These are phyloP conservation scores for Drosophila rhopaloa DNA, from an alignment of 1,140 invertebrate genomes.

Conservation along the genomic window DNA sequence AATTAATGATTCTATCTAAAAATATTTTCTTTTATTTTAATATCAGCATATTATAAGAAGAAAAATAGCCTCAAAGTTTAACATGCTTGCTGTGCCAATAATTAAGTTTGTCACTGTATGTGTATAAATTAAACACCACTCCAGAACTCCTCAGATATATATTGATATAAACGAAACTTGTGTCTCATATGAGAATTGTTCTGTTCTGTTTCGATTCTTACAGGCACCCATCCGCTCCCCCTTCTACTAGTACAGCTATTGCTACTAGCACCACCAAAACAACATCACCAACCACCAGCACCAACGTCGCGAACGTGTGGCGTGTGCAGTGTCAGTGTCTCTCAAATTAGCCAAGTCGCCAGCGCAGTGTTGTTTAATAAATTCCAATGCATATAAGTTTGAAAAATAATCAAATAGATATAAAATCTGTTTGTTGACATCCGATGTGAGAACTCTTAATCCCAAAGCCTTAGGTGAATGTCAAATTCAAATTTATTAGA, in stretches of 20 bases:
- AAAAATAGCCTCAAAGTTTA: too few relatives aligned
- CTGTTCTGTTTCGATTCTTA: slow-evolving; percentile 78
- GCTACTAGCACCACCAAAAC: slow-evolving; percentile 21
- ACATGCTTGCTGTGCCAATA: too few relatives aligned
- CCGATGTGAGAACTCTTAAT: slow-evolving; percentile 27
- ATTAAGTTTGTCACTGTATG: too few relatives aligned
- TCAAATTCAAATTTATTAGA: slow-evolving; percentile 51
- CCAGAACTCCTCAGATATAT: slow-evolving; percentile 23
- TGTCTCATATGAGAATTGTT: slow-evolving; percentile 77
- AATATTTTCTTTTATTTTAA: too few relatives aligned
- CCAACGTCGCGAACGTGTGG: slow-evolving; percentile 38
- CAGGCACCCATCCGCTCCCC: slow-evolving; percentile 59
- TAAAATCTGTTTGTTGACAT: slow-evolving; percentile 42
- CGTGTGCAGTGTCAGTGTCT: slow-evolving; percentile 46
- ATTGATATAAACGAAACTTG: slow-evolving; percentile 52
- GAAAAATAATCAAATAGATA: slow-evolving; percentile 44
- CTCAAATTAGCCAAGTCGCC: slow-evolving; percentile 19
- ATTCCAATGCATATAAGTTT: slow-evolving; percentile 20
- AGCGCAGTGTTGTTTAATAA: slow-evolving; percentile 42
- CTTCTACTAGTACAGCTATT: slow-evolving; percentile 25
- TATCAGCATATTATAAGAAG: too few relatives aligned
- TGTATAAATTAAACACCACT: slow-evolving; percentile 33
- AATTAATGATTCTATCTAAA: too few relatives aligned
- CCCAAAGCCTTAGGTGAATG: slow-evolving; percentile 28
- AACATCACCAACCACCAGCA: slow-evolving; percentile 17